phyloP scores from a whole-genome alignment of 92 coral and sea anemone genomes.

The Phenganax marumi region DNA sequence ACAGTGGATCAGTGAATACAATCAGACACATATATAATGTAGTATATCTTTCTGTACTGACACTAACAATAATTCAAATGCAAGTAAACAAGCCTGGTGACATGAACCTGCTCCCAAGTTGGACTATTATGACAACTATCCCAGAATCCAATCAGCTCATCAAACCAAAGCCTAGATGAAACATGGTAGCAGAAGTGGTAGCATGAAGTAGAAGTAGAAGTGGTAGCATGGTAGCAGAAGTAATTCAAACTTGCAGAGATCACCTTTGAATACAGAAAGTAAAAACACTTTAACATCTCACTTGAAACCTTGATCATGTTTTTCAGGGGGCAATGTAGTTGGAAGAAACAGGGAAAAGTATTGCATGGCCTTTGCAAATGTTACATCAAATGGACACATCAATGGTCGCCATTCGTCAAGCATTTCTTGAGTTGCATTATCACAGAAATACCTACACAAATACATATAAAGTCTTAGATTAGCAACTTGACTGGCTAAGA shows the following conservation, averaged over 20 bases:
- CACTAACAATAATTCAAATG: too few species aligned
- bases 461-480: background rate
- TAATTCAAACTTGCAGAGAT: too few species aligned
- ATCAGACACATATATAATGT: background rate
- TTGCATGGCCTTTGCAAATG: conserved; percentile 83
- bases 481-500: background rate
- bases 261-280: background rate
- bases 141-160: conserved; percentile 92
- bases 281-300: conserved; percentile 35
- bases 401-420: conserved; percentile 96
- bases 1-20: background rate
- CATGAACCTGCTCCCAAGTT: conserved; percentile 83
- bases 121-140: conserved; percentile 72
- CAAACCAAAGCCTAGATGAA: conserved; percentile 79
- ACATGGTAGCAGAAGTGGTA: background rate
- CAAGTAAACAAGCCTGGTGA: too few species aligned
- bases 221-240: background rate
- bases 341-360: conserved; percentile 89
- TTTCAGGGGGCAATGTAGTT: conserved; percentile 78
- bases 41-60: too few species aligned
- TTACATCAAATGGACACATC: conserved; percentile 89
- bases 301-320: conserved; percentile 83
- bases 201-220: background rate
- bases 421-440: conserved; percentile 94
- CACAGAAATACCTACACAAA: conserved; percentile 77